A percentile compares a stretch with the other conserved stretches of the same genome.
Evolutionary conservation across 2,888 invertebrate species (phyloP).

Genomic region (Lithophane semibrunnea): DNA sequence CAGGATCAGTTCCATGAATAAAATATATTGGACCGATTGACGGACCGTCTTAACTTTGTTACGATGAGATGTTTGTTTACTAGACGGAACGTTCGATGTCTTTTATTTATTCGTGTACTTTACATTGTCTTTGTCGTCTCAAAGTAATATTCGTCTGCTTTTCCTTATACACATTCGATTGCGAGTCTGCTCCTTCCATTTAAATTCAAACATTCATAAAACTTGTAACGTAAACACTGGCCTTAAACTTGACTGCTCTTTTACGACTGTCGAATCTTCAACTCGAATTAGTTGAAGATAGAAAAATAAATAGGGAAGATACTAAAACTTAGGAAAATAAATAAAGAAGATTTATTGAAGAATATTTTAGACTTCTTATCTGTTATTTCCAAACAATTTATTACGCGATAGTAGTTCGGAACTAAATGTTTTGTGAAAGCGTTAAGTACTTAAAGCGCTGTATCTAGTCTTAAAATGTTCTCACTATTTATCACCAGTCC

Average conservation of each 20-base stretch:
- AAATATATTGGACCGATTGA: conserved; percentile 60
- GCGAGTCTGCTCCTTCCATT: conserved; percentile 58
- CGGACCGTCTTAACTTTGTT: conserved; percentile 56
- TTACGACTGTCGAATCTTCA: conserved; percentile 66
- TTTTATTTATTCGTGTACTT: conserved; percentile 53
- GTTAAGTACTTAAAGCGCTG: conserved; percentile 64
- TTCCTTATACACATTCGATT: conserved; percentile 49
- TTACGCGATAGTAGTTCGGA: conserved; percentile 59
- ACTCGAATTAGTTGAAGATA: conserved; percentile 57
- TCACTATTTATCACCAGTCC: conserved; percentile 74
- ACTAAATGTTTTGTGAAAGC: conserved; percentile 59
- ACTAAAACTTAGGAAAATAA: conserved; percentile 70
- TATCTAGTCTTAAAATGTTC: conserved; percentile 72
- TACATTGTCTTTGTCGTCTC: conserved; percentile 54
- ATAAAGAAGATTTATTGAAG: conserved; percentile 69
- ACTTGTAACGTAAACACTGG: conserved; percentile 63
- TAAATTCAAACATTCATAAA: conserved; percentile 64
- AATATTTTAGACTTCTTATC: conserved; percentile 51
- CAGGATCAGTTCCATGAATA: conserved; percentile 58
- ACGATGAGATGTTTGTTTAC: conserved; percentile 61
- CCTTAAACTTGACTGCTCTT: conserved; percentile 60
- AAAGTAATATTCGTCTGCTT: conserved; percentile 49
- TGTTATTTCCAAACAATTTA: conserved; percentile 63
- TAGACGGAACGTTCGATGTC: conserved; percentile 39
- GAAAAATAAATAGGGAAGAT: conserved; percentile 61